These are phyloP conservation scores for Melikaiella ostensackeni DNA, from an alignment of 2,888 invertebrate genomes.

Conservation along the genomic window DNA sequence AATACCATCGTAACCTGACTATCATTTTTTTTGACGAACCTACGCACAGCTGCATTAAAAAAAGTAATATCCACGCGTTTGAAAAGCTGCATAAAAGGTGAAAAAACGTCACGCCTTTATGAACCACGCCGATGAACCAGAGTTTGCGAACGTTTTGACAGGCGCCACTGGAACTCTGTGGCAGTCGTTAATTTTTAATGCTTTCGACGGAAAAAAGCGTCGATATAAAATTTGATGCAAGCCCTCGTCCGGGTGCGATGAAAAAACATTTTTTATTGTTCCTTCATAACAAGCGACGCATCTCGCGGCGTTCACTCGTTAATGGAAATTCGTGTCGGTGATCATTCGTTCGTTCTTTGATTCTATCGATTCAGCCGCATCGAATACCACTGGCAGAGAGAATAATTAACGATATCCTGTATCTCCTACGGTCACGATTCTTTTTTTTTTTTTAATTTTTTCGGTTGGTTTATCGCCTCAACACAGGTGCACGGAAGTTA, in stretches of 20 bases:
- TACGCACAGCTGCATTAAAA: neutral
- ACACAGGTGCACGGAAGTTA: slow-evolving; percentile 2
- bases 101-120: slow-evolving; percentile 13
- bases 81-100: neutral
- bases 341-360: slow-evolving; percentile 37
- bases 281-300: slow-evolving; percentile 47
- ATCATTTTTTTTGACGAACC: neutral
- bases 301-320: slow-evolving; percentile 41
- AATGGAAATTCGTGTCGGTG: slow-evolving; percentile 57
- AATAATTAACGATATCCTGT: slow-evolving; percentile 36
- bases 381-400: slow-evolving; percentile 37
- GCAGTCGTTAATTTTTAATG: slow-evolving; percentile 62
- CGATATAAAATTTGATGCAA: slow-evolving; percentile 18
- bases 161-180: slow-evolving; percentile 36
- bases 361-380: slow-evolving; percentile 30
- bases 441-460: slow-evolving; percentile 25
- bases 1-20: neutral
- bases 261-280: slow-evolving; percentile 44
- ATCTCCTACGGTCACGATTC: slow-evolving; percentile 27
- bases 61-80: neutral
- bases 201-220: slow-evolving; percentile 36
- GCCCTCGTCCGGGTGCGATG: slow-evolving; percentile 30
- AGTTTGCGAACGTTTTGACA: slow-evolving; percentile 46
- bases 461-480: slow-evolving; percentile 22
- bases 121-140: slow-evolving; percentile 25